phyloP scores from a whole-genome alignment of 2,888 invertebrate genomes.

The Tuberolachnus salignus region DNA sequence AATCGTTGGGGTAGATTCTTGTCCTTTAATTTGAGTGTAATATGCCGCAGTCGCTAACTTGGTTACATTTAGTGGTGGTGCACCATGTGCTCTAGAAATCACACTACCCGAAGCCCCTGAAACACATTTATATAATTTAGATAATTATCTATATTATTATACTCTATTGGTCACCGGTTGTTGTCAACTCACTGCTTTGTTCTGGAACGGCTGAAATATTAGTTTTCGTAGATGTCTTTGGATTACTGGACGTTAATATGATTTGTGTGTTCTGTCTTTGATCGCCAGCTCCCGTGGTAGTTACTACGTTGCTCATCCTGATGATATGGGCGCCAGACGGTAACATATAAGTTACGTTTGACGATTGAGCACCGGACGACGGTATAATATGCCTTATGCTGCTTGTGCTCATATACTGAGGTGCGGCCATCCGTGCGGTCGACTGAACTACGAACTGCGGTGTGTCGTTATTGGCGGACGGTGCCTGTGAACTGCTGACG shows the following conservation, averaged over 20 bases:
- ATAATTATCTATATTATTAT: background rate
- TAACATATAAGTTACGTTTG: constrained; percentile 33
- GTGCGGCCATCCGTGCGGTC: background rate
- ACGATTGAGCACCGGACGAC: background rate
- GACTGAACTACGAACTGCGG: constrained; percentile 30
- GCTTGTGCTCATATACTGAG: constrained; percentile 15
- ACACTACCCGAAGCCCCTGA: background rate
- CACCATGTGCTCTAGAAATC: background rate
- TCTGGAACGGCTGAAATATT: background rate
- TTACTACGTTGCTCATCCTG: constrained; percentile 20
- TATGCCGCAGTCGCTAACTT: constrained; percentile 23
- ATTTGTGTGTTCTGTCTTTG: constrained; percentile 7
- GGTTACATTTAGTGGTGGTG: background rate
- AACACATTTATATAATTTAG: background rate
- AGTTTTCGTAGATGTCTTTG: background rate
- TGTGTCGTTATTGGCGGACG: too few species aligned
- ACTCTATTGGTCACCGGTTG: background rate
- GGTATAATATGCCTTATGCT: constrained; percentile 14
- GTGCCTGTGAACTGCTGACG: constrained; percentile 1
- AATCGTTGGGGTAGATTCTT: background rate
- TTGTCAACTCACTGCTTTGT: constrained; percentile 24
- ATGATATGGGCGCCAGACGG: constrained; percentile 47
- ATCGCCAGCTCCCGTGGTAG: background rate
- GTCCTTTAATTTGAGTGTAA: constrained; percentile 14
- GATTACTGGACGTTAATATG: constrained; percentile 9